Conservation (phyloP, 2,888 invertebrate genomes). For the Melinopterus prodromus region DNA sequence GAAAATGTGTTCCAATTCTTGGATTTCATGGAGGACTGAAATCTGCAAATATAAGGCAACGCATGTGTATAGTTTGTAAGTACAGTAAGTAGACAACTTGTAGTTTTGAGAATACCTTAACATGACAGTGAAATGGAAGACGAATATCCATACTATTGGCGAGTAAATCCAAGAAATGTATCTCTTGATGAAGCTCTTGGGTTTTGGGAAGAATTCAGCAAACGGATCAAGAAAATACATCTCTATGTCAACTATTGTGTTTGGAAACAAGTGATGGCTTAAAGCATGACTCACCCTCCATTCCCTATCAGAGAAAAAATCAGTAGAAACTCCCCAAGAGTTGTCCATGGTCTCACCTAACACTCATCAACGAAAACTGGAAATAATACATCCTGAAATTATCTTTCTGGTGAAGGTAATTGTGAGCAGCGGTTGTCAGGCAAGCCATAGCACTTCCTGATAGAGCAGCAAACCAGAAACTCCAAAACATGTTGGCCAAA, state of each 20-base stretch:
- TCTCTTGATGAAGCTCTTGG: slow-evolving; percentile 64
- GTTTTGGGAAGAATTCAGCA: slow-evolving; percentile 69
- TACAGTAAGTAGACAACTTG: too few relatives aligned
- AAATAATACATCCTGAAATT: slow-evolving; percentile 79
- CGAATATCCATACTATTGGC: slow-evolving; percentile 53
- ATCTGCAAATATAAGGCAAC: slow-evolving; percentile 19
- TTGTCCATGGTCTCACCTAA: slow-evolving; percentile 58
- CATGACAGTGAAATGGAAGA: slow-evolving; percentile 33
- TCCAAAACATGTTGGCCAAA: slow-evolving; percentile 53
- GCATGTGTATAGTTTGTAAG: neutral
- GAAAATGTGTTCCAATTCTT: slow-evolving; percentile 42
- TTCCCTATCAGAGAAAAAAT: slow-evolving; percentile 59
- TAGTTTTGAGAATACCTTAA: slow-evolving; percentile 36
- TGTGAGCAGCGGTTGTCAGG: slow-evolving; percentile 70
- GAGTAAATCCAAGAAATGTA: slow-evolving; percentile 65
- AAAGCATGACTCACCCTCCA: slow-evolving; percentile 80
- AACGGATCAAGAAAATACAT: slow-evolving; percentile 74
- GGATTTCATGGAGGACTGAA: slow-evolving; percentile 13
- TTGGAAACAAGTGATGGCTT: slow-evolving; percentile 82
- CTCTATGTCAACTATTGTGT: slow-evolving; percentile 79
- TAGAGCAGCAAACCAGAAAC: slow-evolving; percentile 59
- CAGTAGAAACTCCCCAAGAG: neutral
- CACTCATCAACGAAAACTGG: slow-evolving; percentile 70
- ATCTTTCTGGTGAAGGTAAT: slow-evolving; percentile 76
- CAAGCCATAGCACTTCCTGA: slow-evolving; percentile 68